Evolutionary conservation across 2,113 vertebrate genomes (phyloP).

Genomic region (Strix uralensis): DNA sequence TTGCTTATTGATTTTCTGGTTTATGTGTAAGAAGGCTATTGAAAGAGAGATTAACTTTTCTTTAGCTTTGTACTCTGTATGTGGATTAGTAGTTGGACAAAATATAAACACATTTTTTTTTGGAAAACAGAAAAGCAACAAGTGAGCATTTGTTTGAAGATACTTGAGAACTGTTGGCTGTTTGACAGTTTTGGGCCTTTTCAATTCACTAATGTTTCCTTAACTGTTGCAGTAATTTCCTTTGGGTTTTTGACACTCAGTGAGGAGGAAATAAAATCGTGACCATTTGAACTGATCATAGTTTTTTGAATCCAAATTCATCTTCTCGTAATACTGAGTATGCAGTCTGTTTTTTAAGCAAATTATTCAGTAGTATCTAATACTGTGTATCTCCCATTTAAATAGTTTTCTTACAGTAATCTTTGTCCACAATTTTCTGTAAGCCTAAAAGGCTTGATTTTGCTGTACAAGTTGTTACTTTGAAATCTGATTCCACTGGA

Average conservation of each 20-base stretch:
- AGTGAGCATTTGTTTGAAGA: neutral
- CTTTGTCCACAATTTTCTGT: neutral
- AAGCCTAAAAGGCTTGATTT: constrained; percentile 10
- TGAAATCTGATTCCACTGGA: constrained; percentile 70
- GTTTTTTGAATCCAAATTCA: neutral
- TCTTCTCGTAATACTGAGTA: neutral
- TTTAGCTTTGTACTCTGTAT: neutral
- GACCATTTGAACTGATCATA: neutral
- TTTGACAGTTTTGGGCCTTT: neutral
- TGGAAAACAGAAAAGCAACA: neutral
- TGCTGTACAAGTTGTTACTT: constrained; percentile 21
- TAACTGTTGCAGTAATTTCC: neutral
- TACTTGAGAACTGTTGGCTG: neutral
- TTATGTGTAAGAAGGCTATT: neutral
- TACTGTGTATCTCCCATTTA: neutral
- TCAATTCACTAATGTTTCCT: neutral
- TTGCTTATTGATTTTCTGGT: neutral
- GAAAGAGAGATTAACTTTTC: neutral
- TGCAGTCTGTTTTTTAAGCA: neutral
- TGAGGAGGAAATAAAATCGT: neutral
- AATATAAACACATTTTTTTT: neutral
- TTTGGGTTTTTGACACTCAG: neutral
- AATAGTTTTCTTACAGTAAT: neutral
- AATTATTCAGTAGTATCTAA: neutral
- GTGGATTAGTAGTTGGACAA: neutral